Base-by-base conservation (phyloP, 2,797 vertebrate genomes). In the Xyrichtys novacula region DNA sequence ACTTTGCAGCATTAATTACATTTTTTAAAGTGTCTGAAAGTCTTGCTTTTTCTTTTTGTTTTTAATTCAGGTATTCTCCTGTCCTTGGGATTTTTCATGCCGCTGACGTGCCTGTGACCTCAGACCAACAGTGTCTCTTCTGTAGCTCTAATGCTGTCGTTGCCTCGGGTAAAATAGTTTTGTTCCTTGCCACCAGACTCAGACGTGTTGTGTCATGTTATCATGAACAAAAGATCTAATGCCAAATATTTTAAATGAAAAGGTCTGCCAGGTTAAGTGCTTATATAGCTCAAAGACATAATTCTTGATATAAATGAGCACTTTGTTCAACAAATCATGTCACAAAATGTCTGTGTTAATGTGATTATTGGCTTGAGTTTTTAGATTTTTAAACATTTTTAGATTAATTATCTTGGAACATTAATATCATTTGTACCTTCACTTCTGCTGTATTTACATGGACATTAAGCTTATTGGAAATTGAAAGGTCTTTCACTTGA, bases 201-300 rank as follows among this genome's bases (percentile, higher is more conserved):
- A 48, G 28, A 58, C 68, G 28, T 14, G 65, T 16, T 31, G 42
- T 14, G 5, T 64, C 57, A 31, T 3, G 39, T 63, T 16, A 15
- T 36, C 4, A 31, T 19, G 25, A 46, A 19, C 46, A 54, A 39
- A 56, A 39, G 22, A 36, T 38, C 19, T 9, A 3, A 54, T 46
- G 19, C 2, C 6, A 3, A 36, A 4, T 7, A 39, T n/a, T 34
- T 31, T 2, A 52, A 31, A 56, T 31, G n/a, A 17, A 23, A 53
- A 10, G 22, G 42, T 20, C 11, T 56, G 22, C 8, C 15, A 12
- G 9, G 16, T 42, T 3, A 19, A 8, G 12, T 4, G 1, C 1
- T 26, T 43, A 22, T 22, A 10, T 20, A 43, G 10, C 22, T 38
- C 28, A 6, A 8, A 42, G 36, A 5, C 12, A 22, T 56, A 6